Evolutionary conservation across 2,888 invertebrate genomes (phyloP).

Genomic region (Agapostemon virescens): DNA sequence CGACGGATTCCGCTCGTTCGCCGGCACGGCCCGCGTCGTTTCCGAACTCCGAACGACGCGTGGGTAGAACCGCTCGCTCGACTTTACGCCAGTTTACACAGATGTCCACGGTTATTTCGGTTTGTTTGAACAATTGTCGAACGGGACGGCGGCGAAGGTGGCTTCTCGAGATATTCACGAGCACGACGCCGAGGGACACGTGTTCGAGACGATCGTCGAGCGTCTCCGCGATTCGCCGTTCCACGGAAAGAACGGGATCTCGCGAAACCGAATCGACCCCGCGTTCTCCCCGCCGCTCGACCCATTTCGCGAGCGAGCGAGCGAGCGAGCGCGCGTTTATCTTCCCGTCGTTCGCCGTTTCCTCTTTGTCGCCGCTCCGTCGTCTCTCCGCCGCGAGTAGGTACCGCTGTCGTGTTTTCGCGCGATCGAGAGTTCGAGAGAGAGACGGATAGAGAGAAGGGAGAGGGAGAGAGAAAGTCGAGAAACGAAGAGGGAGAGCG

Average conservation of each 20-base stretch:
- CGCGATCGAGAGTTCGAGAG: neutral
- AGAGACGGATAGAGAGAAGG: neutral
- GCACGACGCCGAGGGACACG: slow-evolving; percentile 23
- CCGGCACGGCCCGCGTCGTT: neutral
- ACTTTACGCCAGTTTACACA: slow-evolving; percentile 67
- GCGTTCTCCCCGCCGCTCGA: neutral
- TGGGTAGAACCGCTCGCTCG: slow-evolving; percentile 35
- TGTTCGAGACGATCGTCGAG: slow-evolving; percentile 17
- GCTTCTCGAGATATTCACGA: slow-evolving; percentile 40
- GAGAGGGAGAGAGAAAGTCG: neutral
- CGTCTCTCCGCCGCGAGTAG: neutral
- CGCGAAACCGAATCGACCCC: neutral
- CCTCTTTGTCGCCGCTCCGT: too few relatives aligned
- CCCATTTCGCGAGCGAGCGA: neutral
- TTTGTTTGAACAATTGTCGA: slow-evolving; percentile 71
- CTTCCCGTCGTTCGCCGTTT: neutral
- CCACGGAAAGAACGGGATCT: neutral
- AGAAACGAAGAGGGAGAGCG: neutral
- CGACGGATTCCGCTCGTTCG: neutral
- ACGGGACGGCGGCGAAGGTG: slow-evolving; percentile 58
- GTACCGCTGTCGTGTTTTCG: slow-evolving; percentile 5
- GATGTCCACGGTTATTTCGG: slow-evolving; percentile 69
- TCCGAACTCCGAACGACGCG: slow-evolving; percentile 6
- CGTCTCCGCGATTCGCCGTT: neutral
- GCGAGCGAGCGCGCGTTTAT: neutral